phyloP scores from a whole-genome alignment of 2,888 invertebrate species.

The Acrobasis suavella region DNA sequence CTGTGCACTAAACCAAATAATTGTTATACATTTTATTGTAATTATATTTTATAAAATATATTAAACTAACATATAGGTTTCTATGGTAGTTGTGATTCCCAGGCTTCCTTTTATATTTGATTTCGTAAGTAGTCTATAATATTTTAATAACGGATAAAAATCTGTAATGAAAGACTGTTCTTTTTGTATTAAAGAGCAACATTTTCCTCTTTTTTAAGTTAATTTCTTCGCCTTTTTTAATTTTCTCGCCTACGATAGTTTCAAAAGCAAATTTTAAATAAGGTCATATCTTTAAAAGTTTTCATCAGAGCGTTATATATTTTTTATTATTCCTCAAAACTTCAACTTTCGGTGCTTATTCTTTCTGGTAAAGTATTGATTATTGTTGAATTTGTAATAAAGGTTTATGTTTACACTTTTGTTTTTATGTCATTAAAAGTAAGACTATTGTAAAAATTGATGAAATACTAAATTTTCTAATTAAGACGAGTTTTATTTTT shows the following conservation, averaged over 20 bases:
- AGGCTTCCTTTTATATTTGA: conserved; percentile 61
- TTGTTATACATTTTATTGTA: conserved; percentile 47
- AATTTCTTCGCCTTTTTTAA: neutral
- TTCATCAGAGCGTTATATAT: too few relatives aligned
- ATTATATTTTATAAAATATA: conserved; percentile 37
- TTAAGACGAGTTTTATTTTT: conserved; percentile 58
- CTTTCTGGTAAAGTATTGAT: conserved; percentile 57
- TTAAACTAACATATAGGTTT: conserved; percentile 35
- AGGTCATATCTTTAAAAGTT: too few relatives aligned
- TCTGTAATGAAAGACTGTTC: conserved; percentile 32
- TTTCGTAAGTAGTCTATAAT: conserved; percentile 36
- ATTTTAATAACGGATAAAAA: conserved; percentile 36
- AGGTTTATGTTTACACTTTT: conserved; percentile 61
- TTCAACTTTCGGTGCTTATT: conserved; percentile 56
- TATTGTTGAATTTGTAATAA: conserved; percentile 64
- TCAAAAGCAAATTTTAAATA: neutral
- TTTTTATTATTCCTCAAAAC: neutral
- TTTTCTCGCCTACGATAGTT: neutral
- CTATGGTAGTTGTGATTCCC: conserved; percentile 47
- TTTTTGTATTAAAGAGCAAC: conserved; percentile 11
- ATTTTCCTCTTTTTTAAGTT: neutral
- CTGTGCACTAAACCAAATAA: conserved; percentile 78
- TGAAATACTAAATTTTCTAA: conserved; percentile 77
- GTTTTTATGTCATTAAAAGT: conserved; percentile 55
- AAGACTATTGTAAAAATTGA: conserved; percentile 70